Base-by-base conservation (phyloP, 2,888 invertebrate genomes). In the Andrena flavipes region DNA sequence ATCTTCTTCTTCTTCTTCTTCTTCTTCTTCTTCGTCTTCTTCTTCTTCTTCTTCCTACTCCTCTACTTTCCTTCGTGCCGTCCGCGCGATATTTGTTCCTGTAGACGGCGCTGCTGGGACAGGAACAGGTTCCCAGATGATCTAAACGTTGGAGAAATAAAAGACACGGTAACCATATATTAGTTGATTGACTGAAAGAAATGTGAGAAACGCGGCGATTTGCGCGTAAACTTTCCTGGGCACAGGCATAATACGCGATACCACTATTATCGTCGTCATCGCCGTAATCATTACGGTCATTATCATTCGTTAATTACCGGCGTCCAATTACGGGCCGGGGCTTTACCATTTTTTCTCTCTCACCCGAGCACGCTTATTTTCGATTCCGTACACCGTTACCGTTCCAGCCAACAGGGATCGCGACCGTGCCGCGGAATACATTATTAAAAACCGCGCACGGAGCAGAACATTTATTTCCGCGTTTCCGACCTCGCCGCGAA, bases 361-460 rank as follows among this genome's bases (percentile, higher is more conserved):
- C 65, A 29, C 42, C 23, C 42, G 29, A 71, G 54, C 29, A 78
- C 72, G 69, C 75, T 84, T 81, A 69, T 84, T 87, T 87, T 87
- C 84, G 78, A 78, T 86, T 83, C 86, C 70, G 65, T 80, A 72
- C 84, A 76, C 86, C 86, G 87, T 87, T 87, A 87, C 84, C 48
- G 75, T 77, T 82, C 68, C 79, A 54, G 30, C 62, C 69, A 16
- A 20, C 23, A 26, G 72, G n/a, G 54, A 26, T 62, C 74, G 33
- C 48, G 59, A 26, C 20, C 56, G 20, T 29, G 68, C 51, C 13
- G 69, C 42, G 42, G 16, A 16, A 63, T 70, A 23, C 77, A 79
- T 85, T 80, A 85, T 83, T 80, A 78, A 73, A 42, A 42, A 42
- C 16, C 42, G 42, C 5, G 42, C 16, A 75, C 16, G 13, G 63